Base-by-base conservation (phyloP, 2,113 vertebrate species). In the Tychaedon coryphoeus region DNA sequence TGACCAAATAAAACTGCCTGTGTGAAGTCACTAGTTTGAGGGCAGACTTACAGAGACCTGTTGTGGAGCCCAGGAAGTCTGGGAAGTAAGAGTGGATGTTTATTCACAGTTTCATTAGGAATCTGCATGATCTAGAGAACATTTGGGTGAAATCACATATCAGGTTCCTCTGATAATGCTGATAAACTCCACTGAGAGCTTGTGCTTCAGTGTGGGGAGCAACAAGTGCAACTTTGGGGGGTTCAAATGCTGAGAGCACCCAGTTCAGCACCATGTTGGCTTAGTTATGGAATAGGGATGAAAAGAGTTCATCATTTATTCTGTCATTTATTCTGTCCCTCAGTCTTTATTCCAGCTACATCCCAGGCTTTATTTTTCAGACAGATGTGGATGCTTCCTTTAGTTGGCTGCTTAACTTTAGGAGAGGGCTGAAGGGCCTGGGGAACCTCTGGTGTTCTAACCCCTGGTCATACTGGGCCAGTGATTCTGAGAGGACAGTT, bases 71-170 rank as follows among this genome's bases (percentile, higher is more conserved):
- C 50, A 76, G 42, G 65, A 94, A 72, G 38, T 88, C n/a, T n/a
- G n/a, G n/a, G n/a, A n/a, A n/a, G 36, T 19, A 57, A 29, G 18
- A 40, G 14, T 42, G 33, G 6, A 53, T 61, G 23, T 76, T 85
- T 77, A 45, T 86, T 86, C 17, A 14, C 4, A 16, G 57, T 51
- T 91, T 62, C 31, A 6, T 58, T 74, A 72, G 57, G 40, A 62
- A 84, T 26, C 28, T 69, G 16, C 56, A 12, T 51, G 60, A 70
- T 43, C 15, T 65, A 43, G 70, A 86, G 56, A 56, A 19, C 8
- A 19, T 50, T 28, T 45, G 22, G 2, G 14, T 34, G 8, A 53
- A 81, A 29, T 13, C 5, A 3, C 0, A 0, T n/a, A 19, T 15
- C 40, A 61, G n/a, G 23, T 62, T 75, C 8, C 24, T 75, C 45